Evolutionary conservation across 1,140 invertebrate species (phyloP), one percentile per base, ranked within the genome.

Genomic region (Zeugodacus cucurbitae): DNA sequence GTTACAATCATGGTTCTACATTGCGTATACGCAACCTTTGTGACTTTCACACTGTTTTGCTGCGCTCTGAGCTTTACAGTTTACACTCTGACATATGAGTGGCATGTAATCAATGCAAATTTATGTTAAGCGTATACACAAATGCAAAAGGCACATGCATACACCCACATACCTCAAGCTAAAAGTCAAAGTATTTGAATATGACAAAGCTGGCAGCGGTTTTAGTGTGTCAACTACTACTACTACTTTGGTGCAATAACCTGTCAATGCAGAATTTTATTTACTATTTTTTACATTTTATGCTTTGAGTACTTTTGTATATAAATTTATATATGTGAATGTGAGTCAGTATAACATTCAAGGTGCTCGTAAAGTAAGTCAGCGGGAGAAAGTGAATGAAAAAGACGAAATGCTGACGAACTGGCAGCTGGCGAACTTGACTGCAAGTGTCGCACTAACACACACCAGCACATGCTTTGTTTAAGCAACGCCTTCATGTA

Each of bases 201-300:
- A 74, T 37, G 32, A 34, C 32, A 74, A 37, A 74, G 67, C 20
- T 41, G 67, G 34, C 34, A 41, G 67, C 32, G 67, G 67, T 74
- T 74, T 74, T 74, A 74, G 67, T 74, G 20, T 74, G 67, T 74
- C 67, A 74, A 74, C 67, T 37, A 41, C 67, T 6, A 41, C 67
- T 41, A 74, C 67, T 37, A 41, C 67, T 6, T 41, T 41, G 67
- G 67, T 74, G 67, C 34, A 74, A 74, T 74, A 74, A 74, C 67
- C 67, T 74, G 67, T 37, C 67, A 74, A 74, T 74, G 67, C 67
- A 74, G 17, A 17, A 37, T 41, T 22, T 22, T 37, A 37, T 37
- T 62, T 62, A 1, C 26, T 26, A 26, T 62, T 62, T 62, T 62
- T 62, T 62, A n/a, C 10, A 26, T 26, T 22, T 62, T 1, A n/a